Conservation (phyloP, 2,888 invertebrate genomes). For the Latrodectus elegans region DNA sequence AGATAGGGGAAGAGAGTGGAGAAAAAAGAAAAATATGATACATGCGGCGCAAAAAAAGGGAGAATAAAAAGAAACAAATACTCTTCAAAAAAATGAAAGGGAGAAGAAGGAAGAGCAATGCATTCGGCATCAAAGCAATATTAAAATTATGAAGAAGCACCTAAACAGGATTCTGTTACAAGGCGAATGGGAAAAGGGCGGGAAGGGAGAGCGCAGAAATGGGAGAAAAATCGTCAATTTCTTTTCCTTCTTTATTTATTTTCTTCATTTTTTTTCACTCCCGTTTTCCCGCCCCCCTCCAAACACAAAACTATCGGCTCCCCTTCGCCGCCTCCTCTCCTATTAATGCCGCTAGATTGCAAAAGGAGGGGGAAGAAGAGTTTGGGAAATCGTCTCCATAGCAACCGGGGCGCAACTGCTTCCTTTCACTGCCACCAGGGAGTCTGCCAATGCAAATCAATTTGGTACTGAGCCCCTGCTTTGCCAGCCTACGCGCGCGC, state of each 20-base stretch:
- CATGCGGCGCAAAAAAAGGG: slow-evolving; percentile 14
- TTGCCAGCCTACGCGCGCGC: not conserved
- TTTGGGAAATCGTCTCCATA: slow-evolving; percentile 43
- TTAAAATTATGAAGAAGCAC: slow-evolving; percentile 69
- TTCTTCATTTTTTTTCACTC: slow-evolving; percentile 36
- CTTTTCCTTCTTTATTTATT: slow-evolving; percentile 50
- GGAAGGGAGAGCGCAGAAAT: slow-evolving; percentile 1
- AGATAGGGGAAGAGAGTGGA: slow-evolving; percentile 3
- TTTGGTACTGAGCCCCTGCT: slow-evolving; percentile 25
- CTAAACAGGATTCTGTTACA: slow-evolving; percentile 69
- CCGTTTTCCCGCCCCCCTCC: slow-evolving; percentile 19
- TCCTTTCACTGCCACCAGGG: slow-evolving; percentile 52
- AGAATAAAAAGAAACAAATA: slow-evolving; percentile 8
- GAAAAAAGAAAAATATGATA: slow-evolving; percentile 27
- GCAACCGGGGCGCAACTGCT: slow-evolving; percentile 64
- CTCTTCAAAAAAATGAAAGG: not conserved
- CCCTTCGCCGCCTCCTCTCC: not conserved
- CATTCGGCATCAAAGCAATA: slow-evolving; percentile 68
- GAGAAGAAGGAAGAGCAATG: slow-evolving; percentile 29
- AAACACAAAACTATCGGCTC: not conserved
- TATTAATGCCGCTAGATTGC: slow-evolving; percentile 53
- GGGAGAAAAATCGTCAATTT: slow-evolving; percentile 60
- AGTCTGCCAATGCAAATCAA: slow-evolving; percentile 65
- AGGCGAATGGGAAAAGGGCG: slow-evolving; percentile 14
- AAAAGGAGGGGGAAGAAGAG: slow-evolving; percentile 15